A percentile compares a stretch with the other conserved stretches of the same genome.
Evolutionary conservation across 2,888 invertebrate genomes (phyloP).

Genomic region (Portevinia maculata): DNA sequence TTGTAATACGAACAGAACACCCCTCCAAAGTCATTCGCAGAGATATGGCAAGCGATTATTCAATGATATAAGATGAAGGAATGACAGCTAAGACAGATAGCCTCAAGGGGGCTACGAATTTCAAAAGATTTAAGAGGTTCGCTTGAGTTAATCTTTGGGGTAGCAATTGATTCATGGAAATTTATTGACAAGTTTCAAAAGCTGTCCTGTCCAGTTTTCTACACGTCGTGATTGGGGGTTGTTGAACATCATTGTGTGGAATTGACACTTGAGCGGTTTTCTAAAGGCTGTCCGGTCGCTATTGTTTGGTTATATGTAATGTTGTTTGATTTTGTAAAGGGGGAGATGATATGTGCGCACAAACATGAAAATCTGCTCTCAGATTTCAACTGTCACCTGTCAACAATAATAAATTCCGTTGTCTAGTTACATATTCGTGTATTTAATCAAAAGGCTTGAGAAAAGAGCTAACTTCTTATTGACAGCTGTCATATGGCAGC

Average conservation of each 20-base stretch:
- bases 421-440: no score
- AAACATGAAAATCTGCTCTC: not conserved
- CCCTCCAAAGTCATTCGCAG: conserved; percentile 63
- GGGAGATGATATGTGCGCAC: not conserved
- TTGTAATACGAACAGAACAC: conserved; percentile 18
- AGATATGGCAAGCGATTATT: conserved; percentile 64
- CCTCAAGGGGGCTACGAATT: conserved; percentile 63
- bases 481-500: conserved; percentile 14
- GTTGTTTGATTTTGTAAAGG: conserved; percentile 1
- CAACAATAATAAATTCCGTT: no score
- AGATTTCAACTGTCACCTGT: not conserved
- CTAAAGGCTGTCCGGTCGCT: not conserved
- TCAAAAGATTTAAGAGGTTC: conserved; percentile 57
- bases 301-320: no score
- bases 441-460: no score
- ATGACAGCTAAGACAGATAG: conserved; percentile 70
- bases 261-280: conserved; percentile 24
- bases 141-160: conserved; percentile 49
- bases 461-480: not conserved
- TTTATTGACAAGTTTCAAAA: conserved; percentile 29
- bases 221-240: not conserved
- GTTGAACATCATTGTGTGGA: conserved; percentile 5
- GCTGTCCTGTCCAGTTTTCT: conserved; percentile 23
- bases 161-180: conserved; percentile 65
- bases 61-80: conserved; percentile 67